phyloP scores from a whole-genome alignment of 1,140 invertebrate genomes.

The Trigoniulus corallinus region DNA sequence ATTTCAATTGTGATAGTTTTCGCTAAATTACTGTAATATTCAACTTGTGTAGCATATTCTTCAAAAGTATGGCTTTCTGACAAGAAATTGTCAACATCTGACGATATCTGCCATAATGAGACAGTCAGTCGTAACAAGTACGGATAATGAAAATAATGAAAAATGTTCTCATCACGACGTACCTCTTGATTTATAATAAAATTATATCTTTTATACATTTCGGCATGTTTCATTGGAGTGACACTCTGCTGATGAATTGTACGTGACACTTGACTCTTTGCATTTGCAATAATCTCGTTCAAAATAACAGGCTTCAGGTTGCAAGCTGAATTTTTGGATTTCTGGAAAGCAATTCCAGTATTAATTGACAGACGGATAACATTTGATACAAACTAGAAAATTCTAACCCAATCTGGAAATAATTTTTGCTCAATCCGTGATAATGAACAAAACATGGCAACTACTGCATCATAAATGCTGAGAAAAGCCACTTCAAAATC shows the following conservation, averaged over 20 bases:
- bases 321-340: background rate
- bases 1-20: constrained; percentile 43
- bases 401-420: constrained; percentile 38
- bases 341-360: too few relatives aligned
- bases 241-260: constrained; percentile 22
- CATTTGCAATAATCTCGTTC: constrained; percentile 22
- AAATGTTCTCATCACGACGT: constrained; percentile 5
- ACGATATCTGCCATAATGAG: constrained; percentile 25
- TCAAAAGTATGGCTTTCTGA: constrained; percentile 43
- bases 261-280: constrained; percentile 21
- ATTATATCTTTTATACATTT: constrained; percentile 48
- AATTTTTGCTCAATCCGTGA: constrained; percentile 54
- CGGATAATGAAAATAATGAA: background rate
- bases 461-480: constrained; percentile 51
- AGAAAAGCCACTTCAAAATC: constrained; percentile 49
- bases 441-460: constrained; percentile 44
- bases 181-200: constrained; percentile 59
- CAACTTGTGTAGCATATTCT: constrained; percentile 35
- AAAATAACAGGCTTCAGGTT: constrained; percentile 25
- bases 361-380: too few relatives aligned
- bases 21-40: constrained; percentile 43
- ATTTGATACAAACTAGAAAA: too few relatives aligned
- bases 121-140: background rate
- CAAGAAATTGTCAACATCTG: constrained; percentile 48
- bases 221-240: constrained; percentile 23